phyloP scores from a whole-genome alignment of 2,888 invertebrate genomes.

The Ormia ochracea region DNA sequence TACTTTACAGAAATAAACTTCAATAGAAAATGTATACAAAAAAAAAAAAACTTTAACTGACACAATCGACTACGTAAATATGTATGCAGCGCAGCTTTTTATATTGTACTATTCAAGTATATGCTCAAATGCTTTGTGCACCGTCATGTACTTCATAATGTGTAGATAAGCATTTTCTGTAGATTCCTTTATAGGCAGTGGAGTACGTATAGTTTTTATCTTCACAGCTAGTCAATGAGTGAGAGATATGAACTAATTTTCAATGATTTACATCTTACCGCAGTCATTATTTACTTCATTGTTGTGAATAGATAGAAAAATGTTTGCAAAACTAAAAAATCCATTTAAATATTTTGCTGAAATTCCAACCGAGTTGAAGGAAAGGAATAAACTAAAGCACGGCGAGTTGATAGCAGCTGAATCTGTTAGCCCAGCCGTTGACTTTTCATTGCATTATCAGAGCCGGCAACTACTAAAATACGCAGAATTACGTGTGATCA shows the following conservation, averaged over 20 bases:
- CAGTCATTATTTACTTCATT: conserved; percentile 37
- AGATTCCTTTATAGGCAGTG: background rate
- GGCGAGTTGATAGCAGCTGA: no score
- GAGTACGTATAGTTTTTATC: background rate
- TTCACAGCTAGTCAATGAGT: conserved; percentile 12
- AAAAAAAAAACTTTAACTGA: background rate
- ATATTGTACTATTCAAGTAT: background rate
- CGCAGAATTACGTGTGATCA: no score
- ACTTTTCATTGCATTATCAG: no score
- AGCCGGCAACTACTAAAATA: no score
- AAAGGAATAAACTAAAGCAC: no score
- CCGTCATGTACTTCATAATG: conserved; percentile 5
- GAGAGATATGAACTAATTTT: conserved; percentile 55
- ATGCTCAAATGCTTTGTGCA: background rate
- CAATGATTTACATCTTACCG: conserved; percentile 49
- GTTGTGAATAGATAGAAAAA: conserved; percentile 4
- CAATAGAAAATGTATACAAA: no score
- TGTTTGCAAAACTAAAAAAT: conserved; percentile 2
- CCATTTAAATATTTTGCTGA: background rate
- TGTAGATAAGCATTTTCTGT: conserved; percentile 31
- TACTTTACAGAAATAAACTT: background rate
- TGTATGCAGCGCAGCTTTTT: background rate
- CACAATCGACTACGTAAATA: background rate
- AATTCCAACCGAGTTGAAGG: no score
- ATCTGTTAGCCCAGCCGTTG: no score